Conservation (phyloP, 2,888 invertebrate genomes). For the Lasioglossum vierecki region DNA sequence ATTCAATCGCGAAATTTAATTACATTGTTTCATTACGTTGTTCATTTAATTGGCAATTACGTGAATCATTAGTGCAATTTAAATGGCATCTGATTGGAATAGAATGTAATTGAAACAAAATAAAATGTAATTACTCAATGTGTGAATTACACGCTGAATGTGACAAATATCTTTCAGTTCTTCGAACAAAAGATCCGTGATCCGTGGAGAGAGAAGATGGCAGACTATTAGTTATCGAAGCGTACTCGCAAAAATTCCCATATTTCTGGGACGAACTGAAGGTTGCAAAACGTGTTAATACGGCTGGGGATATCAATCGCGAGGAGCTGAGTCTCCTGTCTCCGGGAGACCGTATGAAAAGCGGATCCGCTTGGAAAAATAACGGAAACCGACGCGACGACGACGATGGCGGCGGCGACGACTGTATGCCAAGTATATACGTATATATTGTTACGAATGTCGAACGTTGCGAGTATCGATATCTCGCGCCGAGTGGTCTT, state of each 20-base stretch:
- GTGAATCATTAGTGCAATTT: too few species aligned
- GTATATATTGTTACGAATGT: background rate
- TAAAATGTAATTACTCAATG: too few species aligned
- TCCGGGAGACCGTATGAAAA: too few species aligned
- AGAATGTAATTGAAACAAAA: too few species aligned
- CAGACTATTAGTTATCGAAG: background rate
- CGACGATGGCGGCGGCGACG: background rate
- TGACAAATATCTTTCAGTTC: background rate
- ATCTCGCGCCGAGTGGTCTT: too few species aligned
- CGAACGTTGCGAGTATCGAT: too few species aligned
- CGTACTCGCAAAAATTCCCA: background rate
- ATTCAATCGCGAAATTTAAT: too few species aligned
- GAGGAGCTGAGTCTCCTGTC: background rate
- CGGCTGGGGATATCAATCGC: slow-evolving; percentile 5
- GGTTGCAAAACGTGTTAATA: background rate
- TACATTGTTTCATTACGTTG: too few species aligned
- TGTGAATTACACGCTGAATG: too few species aligned
- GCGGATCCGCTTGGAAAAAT: background rate
- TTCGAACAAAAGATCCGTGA: background rate
- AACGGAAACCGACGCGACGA: background rate
- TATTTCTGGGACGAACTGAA: background rate
- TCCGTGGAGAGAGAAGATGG: background rate
- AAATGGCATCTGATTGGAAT: too few species aligned
- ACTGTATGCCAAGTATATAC: background rate
- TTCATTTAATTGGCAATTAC: too few species aligned